These are phyloP conservation scores for Melinopterus prodromus DNA, from an alignment of 2,888 invertebrate genomes.

Conservation along the genomic window DNA sequence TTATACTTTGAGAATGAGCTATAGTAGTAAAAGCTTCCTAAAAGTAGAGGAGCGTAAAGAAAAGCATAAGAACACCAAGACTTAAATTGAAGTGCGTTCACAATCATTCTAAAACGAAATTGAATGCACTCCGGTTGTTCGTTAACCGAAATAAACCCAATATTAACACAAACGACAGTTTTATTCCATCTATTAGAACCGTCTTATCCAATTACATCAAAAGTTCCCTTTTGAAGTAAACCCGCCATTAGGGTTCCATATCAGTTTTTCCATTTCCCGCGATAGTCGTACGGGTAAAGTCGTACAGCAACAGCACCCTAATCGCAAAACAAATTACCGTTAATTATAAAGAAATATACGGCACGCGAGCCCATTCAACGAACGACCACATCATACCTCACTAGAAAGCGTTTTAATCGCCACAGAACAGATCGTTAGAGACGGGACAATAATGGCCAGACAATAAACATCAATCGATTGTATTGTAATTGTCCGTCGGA, in stretches of 20 bases:
- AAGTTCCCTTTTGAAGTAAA: neutral
- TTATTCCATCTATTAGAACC: neutral
- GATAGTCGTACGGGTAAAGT: neutral
- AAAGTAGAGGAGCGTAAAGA: no score
- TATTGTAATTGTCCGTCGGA: neutral
- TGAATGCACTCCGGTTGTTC: neutral
- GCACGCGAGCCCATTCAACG: neutral
- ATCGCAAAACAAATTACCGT: neutral
- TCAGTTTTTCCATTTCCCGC: neutral
- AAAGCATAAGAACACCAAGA: no score
- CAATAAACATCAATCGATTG: neutral
- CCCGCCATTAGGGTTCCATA: neutral
- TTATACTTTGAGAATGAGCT: no score
- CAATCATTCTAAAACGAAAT: neutral
- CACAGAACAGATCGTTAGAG: neutral
- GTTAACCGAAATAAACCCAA: neutral
- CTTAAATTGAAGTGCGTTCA: no score
- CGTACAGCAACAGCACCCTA: neutral
- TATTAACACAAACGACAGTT: neutral
- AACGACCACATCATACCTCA: neutral
- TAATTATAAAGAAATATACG: neutral
- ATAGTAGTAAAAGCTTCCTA: no score
- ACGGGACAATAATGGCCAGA: neutral
- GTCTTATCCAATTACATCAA: neutral
- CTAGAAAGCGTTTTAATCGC: neutral